These are phyloP conservation scores for Psilopogon haemacephalus DNA, from an alignment of 2,113 vertebrate genomes.

Conservation along the genomic window DNA sequence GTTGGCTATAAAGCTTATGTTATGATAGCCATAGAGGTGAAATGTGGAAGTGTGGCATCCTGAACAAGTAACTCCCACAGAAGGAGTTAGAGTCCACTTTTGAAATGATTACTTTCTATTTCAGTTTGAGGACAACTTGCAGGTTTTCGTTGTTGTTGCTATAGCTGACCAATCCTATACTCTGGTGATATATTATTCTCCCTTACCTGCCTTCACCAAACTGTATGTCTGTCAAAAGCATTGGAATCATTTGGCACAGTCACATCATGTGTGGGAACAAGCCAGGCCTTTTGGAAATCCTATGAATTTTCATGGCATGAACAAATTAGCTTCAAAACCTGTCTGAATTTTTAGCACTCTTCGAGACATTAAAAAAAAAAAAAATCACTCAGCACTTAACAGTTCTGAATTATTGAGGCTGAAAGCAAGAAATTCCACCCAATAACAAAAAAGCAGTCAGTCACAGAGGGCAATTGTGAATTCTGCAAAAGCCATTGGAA, in stretches of 20 bases:
- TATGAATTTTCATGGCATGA: conserved; percentile 2
- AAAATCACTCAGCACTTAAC: neutral
- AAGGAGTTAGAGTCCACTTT: neutral
- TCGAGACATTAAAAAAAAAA: neutral
- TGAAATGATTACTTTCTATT: conserved; percentile 13
- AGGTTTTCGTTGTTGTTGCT: conserved; percentile 4
- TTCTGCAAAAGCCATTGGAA: conserved; percentile 38
- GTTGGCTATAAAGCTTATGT: neutral
- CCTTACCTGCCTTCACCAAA: conserved; percentile 7
- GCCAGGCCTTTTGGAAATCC: neutral
- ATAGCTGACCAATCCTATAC: conserved; percentile 27
- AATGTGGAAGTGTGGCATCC: neutral
- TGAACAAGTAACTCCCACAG: neutral
- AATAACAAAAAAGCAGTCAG: neutral
- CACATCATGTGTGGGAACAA: neutral
- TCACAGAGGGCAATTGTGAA: neutral
- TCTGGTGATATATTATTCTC: conserved; percentile 9
- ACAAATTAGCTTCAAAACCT: neutral
- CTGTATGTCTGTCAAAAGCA: conserved; percentile 10
- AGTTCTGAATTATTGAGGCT: neutral
- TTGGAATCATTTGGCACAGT: conserved; percentile 7
- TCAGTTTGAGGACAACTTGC: neutral
- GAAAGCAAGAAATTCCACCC: neutral
- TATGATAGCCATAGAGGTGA: neutral
- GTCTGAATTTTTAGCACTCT: neutral